Conservation (phyloP, 2,888 invertebrate genomes). For the Trichopoda pennipes region DNA sequence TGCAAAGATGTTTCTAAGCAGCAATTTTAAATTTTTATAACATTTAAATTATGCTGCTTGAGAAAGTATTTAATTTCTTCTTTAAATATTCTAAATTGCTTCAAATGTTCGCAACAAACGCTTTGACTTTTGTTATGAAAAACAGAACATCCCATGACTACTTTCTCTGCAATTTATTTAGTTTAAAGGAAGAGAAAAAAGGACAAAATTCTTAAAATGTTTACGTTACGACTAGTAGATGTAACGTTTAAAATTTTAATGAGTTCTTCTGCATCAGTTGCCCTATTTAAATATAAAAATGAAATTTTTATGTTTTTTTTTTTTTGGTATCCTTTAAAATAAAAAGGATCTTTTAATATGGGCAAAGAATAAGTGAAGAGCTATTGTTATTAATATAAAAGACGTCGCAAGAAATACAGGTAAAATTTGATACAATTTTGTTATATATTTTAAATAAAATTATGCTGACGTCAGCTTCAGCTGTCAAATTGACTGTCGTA, state of each 20-base stretch:
- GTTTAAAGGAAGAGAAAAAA: slow-evolving; percentile 31
- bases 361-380: background rate
- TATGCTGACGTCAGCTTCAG: too few species aligned
- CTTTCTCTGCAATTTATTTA: slow-evolving; percentile 17
- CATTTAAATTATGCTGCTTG: slow-evolving; percentile 6
- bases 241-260: slow-evolving; percentile 67
- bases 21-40: slow-evolving; percentile 18
- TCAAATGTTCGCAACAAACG: slow-evolving; percentile 34
- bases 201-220: slow-evolving; percentile 17
- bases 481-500: too few species aligned
- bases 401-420: too few species aligned
- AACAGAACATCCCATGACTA: background rate
- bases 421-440: too few species aligned
- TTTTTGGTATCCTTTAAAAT: slow-evolving; percentile 30
- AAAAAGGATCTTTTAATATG: slow-evolving; percentile 21
- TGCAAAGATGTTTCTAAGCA: too few species aligned
- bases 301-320: slow-evolving; percentile 33
- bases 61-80: slow-evolving; percentile 39
- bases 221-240: background rate
- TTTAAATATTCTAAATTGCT: slow-evolving; percentile 43
- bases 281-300: slow-evolving; percentile 42
- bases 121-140: slow-evolving; percentile 1
- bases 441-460: too few species aligned
- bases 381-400: background rate
- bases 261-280: slow-evolving; percentile 68